Evolutionary conservation across 2,113 vertebrate genomes (phyloP).

Genomic region (Piaya cayana): DNA sequence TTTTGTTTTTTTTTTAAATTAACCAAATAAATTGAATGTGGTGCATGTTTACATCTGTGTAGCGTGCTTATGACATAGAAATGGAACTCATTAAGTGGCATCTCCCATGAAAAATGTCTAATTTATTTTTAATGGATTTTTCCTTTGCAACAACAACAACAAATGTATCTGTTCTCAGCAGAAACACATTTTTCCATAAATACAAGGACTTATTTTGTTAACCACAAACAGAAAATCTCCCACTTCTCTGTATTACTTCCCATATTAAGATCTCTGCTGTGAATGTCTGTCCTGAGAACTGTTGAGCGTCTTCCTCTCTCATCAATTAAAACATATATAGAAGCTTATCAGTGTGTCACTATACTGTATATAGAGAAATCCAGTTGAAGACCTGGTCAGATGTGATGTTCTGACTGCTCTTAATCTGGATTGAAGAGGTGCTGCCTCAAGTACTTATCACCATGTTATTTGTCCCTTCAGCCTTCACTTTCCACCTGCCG

Average conservation of each 20-base stretch:
- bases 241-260: background rate
- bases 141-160: background rate
- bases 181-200: background rate
- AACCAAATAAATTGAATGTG: background rate
- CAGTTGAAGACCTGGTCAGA: background rate
- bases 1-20: background rate
- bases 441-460: background rate
- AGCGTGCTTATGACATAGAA: background rate
- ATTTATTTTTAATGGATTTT: background rate
- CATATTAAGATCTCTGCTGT: background rate
- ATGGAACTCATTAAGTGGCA: background rate
- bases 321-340: background rate
- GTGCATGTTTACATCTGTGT: background rate
- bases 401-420: background rate
- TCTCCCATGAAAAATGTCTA: background rate
- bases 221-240: background rate
- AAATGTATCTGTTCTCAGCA: background rate
- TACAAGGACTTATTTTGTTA: background rate
- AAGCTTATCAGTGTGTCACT: background rate
- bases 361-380: background rate
- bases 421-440: background rate
- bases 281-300: background rate
- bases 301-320: background rate
- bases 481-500: background rate
- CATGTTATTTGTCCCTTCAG: background rate